Evolutionary conservation across 2,888 invertebrate species (phyloP).

Genomic region (Xestoiulus laeticollis): DNA sequence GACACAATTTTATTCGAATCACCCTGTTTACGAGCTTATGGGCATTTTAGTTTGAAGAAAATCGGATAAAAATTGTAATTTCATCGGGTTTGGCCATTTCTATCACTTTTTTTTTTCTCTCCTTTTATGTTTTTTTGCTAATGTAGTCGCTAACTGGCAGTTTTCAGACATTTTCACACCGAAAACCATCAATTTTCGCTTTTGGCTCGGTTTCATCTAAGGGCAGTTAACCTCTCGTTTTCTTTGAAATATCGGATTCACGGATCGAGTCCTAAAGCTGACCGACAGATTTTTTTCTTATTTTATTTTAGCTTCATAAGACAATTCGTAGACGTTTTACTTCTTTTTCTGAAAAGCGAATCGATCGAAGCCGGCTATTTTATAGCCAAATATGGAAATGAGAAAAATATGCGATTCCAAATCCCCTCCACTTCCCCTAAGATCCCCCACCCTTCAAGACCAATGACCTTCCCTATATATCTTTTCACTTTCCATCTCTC

Average conservation of each 20-base stretch:
- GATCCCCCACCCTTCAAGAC: background rate
- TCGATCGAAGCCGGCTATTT: constrained; percentile 18
- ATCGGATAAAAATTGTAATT: background rate
- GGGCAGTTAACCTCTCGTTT: background rate
- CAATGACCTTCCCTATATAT: background rate
- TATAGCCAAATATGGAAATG: constrained; percentile 26
- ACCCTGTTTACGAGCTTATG: too few species aligned
- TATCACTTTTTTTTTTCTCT: background rate
- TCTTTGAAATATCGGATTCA: background rate
- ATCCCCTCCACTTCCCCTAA: background rate
- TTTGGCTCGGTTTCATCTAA: constrained; percentile 16
- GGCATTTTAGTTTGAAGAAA: too few species aligned
- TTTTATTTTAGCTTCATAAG: constrained; percentile 26
- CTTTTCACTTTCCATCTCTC: background rate
- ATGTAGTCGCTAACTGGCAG: constrained; percentile 26
- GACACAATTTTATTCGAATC: too few species aligned
- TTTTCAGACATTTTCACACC: background rate
- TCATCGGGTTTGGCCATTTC: background rate
- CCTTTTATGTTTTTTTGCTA: background rate
- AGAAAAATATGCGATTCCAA: background rate
- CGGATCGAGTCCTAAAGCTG: background rate
- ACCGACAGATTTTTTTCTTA: background rate
- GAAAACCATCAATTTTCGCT: background rate
- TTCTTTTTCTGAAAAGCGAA: background rate
- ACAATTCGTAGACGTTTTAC: background rate